Conservation (phyloP, 1,140 invertebrate species). For the Euwallacea similis region DNA sequence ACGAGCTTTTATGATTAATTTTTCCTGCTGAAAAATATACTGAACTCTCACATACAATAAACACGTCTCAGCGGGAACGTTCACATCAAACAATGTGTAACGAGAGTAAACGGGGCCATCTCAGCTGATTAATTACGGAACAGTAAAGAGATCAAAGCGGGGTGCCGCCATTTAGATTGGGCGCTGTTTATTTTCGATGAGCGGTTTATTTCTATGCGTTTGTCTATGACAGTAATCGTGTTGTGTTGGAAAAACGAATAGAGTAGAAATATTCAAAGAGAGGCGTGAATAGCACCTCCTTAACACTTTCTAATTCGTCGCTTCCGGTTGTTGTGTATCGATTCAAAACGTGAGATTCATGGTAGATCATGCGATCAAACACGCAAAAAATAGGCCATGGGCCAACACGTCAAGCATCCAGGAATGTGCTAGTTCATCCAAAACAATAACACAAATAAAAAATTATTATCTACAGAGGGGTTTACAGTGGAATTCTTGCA, state of each 20-base stretch:
- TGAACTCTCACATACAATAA: conserved; percentile 25
- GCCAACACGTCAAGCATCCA: too few species aligned
- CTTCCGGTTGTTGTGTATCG: too few species aligned
- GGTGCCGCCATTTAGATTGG: conserved; percentile 8
- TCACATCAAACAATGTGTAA: conserved; percentile 22
- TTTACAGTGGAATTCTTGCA: too few species aligned
- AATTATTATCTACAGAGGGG: too few species aligned
- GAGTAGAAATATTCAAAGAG: too few species aligned
- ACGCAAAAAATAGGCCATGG: too few species aligned
- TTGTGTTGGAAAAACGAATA: not conserved
- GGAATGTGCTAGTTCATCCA: too few species aligned
- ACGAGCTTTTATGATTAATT: conserved; percentile 15
- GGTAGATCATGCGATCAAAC: too few species aligned
- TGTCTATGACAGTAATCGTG: not conserved
- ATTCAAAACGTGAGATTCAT: too few species aligned
- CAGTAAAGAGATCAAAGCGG: conserved; percentile 19
- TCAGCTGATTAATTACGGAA: conserved; percentile 17
- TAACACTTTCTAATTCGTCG: too few species aligned
- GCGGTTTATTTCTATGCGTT: conserved; percentile 5
- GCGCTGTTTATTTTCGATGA: conserved; percentile 6
- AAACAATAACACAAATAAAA: too few species aligned
- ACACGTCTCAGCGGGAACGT: conserved; percentile 8
- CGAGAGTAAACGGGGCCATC: not conserved
- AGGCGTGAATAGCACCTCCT: too few species aligned
- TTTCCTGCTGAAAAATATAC: conserved; percentile 19